Evolutionary conservation across 2,888 invertebrate species (phyloP).

Genomic region (Drosophila anomelani): DNA sequence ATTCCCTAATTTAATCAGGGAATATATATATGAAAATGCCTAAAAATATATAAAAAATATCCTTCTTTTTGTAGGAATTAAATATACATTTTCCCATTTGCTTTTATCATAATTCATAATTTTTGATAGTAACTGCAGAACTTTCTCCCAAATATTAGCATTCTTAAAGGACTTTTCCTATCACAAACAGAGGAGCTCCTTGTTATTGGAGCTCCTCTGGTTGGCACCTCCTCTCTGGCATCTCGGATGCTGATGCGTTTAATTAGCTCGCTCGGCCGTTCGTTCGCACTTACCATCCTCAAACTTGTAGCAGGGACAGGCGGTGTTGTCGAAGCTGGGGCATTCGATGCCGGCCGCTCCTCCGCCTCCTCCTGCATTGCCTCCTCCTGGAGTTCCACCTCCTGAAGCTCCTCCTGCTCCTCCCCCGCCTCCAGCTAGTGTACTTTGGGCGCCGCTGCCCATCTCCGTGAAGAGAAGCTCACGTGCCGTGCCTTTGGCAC

Average conservation of each 20-base stretch:
- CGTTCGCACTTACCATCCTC: conserved; percentile 89
- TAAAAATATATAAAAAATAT: no score
- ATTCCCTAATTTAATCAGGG: no score
- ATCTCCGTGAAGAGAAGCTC: conserved; percentile 53
- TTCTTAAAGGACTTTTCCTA: not conserved
- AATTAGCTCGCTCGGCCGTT: conserved; percentile 46
- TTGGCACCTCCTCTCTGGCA: conserved; percentile 43
- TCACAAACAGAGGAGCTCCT: conserved; percentile 23
- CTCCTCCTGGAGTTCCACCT: not conserved
- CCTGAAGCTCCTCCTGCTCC: not conserved
- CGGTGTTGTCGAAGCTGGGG: conserved; percentile 91
- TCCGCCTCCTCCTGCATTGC: conserved; percentile 31
- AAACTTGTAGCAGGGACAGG: conserved; percentile 96
- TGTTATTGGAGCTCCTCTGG: conserved; percentile 53
- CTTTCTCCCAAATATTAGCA: not conserved
- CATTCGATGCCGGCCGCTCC: conserved; percentile 85
- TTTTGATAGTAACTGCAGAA: not conserved
- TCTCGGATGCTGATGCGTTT: conserved; percentile 41
- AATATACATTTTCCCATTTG: no score
- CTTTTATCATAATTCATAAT: no score
- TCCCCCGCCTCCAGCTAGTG: not conserved
- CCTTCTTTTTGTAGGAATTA: no score
- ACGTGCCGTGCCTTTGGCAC: conserved; percentile 51
- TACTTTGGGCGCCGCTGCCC: conserved; percentile 23
- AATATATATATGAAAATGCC: no score